Conservation (phyloP, 2,113 vertebrate species). For the Chamaea fasciata region DNA sequence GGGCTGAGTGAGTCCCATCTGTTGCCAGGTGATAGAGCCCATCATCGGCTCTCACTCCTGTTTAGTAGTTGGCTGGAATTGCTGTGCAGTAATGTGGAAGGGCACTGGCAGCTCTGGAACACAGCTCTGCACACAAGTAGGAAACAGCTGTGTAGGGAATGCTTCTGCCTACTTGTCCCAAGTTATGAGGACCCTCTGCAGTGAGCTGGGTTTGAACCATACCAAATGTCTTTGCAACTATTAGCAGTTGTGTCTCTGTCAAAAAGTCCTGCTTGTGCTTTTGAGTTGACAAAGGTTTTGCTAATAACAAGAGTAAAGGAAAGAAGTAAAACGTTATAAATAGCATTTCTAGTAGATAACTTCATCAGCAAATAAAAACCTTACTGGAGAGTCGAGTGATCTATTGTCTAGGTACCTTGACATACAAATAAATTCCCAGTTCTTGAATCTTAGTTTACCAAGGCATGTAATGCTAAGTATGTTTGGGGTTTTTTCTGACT, state of each 20-base stretch:
- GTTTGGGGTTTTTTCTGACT: background rate
- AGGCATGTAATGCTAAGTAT: background rate
- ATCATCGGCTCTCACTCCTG: fast-evolving
- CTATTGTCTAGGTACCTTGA: background rate
- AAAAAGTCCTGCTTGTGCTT: background rate
- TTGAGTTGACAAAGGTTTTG: background rate
- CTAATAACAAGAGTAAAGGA: background rate
- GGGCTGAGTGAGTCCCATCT: background rate
- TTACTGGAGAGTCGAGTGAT: background rate
- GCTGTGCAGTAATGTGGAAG: fast-evolving
- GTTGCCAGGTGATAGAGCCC: background rate
- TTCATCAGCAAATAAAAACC: background rate
- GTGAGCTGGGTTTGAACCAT: background rate
- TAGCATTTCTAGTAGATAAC: background rate
- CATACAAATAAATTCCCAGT: background rate
- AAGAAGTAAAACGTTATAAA: background rate
- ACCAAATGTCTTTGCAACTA: background rate
- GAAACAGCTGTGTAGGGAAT: background rate
- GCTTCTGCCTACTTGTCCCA: background rate
- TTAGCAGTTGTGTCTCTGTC: background rate
- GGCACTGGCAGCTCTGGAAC: background rate
- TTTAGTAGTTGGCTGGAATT: background rate
- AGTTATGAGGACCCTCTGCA: background rate
- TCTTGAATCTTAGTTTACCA: background rate
- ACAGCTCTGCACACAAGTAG: background rate